Conservation (phyloP, 2,797 vertebrate genomes). For the Coranthus polyacanthus region DNA sequence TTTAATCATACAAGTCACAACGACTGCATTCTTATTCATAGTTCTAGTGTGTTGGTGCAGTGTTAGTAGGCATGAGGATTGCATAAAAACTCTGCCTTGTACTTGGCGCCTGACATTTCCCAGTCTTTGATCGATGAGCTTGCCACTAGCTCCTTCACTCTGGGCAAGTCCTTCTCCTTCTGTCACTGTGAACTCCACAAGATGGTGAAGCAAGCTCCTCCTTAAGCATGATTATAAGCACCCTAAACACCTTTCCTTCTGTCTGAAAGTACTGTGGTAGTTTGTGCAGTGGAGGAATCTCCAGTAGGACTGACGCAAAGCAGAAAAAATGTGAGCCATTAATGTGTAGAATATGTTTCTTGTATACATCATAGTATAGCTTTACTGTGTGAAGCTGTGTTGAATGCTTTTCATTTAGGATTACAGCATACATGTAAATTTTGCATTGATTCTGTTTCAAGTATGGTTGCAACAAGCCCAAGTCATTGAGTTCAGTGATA, state of each 20-base stretch:
- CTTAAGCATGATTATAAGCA: slow-evolving; percentile 55
- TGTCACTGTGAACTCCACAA: slow-evolving; percentile 66
- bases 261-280: slow-evolving; percentile 27
- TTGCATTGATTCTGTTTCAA: slow-evolving; percentile 46
- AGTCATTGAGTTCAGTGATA: too few relatives aligned
- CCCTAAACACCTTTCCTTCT: slow-evolving; percentile 28
- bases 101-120: slow-evolving; percentile 76
- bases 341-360: slow-evolving; percentile 11
- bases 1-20: slow-evolving; percentile 38
- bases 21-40: slow-evolving; percentile 37
- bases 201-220: slow-evolving; percentile 70
- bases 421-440: slow-evolving; percentile 74
- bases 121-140: slow-evolving; percentile 80
- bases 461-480: too few relatives aligned
- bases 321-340: slow-evolving; percentile 34
- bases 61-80: slow-evolving; percentile 48
- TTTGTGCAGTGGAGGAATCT: slow-evolving; percentile 23
- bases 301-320: slow-evolving; percentile 30
- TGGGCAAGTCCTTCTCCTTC: slow-evolving; percentile 64
- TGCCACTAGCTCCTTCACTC: slow-evolving; percentile 74
- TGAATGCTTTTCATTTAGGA: slow-evolving; percentile 33
- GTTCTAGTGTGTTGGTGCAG: slow-evolving; percentile 51
- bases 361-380: slow-evolving; percentile 36
- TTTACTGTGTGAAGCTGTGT: slow-evolving; percentile 53
- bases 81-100: slow-evolving; percentile 70